Base-by-base conservation (phyloP, 2,113 vertebrate species). In the Globicephala melas region DNA sequence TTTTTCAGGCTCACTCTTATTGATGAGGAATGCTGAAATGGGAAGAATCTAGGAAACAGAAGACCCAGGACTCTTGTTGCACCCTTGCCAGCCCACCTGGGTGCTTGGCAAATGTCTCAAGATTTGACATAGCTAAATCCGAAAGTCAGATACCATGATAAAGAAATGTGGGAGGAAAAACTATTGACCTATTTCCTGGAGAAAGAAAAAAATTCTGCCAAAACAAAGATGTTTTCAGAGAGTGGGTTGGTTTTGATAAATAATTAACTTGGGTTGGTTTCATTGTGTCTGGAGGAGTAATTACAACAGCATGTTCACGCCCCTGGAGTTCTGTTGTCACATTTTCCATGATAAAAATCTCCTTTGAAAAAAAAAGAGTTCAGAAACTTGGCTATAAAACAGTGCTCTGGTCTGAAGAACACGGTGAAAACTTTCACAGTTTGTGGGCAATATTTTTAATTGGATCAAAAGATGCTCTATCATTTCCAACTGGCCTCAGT, bases 311-410 rank as follows among this genome's bases (percentile, higher is more conserved):
- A 79, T 0, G 58, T 95, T 96, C 97, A 93, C 11, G 38, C 98
- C 93, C 93, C 95, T 97, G 62, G 95, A 96, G 70, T 98, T 98
- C 55, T 96, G 97, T 94, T 98, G 97, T 97, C 97, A 98, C 91
- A 94, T 98, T 98, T 98, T 98, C 98, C 97, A 97, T 76, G 97
- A 98, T 98, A 98, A 98, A 97, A 97, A 98, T 96, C 96, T 88
- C 96, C 58, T 94, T 92, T 97, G 92, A 96, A 98, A 97, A 98
- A 97, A 91, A 97, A 58, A 91, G 95, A 97, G 65, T 98, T 98
- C 97, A 97, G 96, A 97, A 98, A 96, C 33, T 58, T 98, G 96
- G 96, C 96, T 96, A 82, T 98, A 98, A 99, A 98, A 98, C 96
- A 96, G 97, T 95, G 95, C 91, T 98, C 96, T 94, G 97, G 85